Evolutionary conservation across 1,140 invertebrate species (phyloP), one percentile per base, ranked within the genome.

Genomic region (Leptoteleia sp.): DNA sequence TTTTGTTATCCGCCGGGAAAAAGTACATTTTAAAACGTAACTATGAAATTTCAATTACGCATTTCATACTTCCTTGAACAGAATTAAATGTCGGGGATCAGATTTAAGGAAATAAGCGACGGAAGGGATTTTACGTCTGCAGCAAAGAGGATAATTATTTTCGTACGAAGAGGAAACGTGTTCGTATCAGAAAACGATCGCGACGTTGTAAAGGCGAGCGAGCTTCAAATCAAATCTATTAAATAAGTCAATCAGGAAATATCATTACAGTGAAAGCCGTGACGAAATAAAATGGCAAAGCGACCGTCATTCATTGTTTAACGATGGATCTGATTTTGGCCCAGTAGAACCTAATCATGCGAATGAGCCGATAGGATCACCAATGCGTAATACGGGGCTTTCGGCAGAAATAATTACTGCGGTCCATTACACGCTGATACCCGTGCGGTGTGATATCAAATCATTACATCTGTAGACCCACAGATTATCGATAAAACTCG

Each of bases 331-430:
- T 50, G 71, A 59, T 76, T 59, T 76, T 70, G 64, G 31, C 16
- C 37, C 54, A 64, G 71, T 79, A 71, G 79, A 57, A 71, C 72
- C 78, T 83, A 83, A 81, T 72, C 61, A 81, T 52, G 75, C 70
- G 73, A 54, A 81, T 73, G 62, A 72, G 59, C 76, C 47, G 75
- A 83, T 81, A 71, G 75, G 48, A 81, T 83, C 75, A 55, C 67
- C 15, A 65, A 47, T 52, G 67, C 67, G 79, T 83, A 83, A 83
- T 83, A 80, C 73, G 70, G 73, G 79, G 57, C 73, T 78, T 70
- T 77, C 73, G 76, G 42, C 50, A 70, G 79, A 81, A 79, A 81
- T 81, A 64, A 83, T 83, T 80, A 73, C 50, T 45, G 48, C 76
- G 54, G 62, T 65, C 76, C 76, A 78, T 71, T 78, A 62, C 55